Percentiles rank a stretch among this genome's conserved stretches.
Conservation (phyloP, 1,140 invertebrate genomes). For the Drosophila tani region DNA sequence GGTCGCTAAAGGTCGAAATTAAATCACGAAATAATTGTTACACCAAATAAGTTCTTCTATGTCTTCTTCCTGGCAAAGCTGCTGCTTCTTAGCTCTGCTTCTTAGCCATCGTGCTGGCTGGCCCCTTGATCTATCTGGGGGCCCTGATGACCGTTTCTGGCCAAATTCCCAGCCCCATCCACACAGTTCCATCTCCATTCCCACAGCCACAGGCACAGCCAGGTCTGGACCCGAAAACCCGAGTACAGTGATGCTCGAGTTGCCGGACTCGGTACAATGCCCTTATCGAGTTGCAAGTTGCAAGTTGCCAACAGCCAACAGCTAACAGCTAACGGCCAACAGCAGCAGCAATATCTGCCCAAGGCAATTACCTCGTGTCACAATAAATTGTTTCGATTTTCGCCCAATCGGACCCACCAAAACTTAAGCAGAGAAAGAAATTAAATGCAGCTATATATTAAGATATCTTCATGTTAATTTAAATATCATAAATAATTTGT, state of each 20-base stretch:
- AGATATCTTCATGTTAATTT: too few species aligned
- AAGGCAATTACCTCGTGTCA: slow-evolving; percentile 78
- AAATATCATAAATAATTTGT: too few species aligned
- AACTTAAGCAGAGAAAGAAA: neutral
- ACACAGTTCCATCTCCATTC: neutral
- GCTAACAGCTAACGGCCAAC: neutral
- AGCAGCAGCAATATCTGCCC: slow-evolving; percentile 52
- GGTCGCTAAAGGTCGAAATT: slow-evolving; percentile 84
- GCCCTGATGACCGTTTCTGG: slow-evolving; percentile 55
- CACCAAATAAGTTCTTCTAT: slow-evolving; percentile 80
- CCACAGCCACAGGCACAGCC: neutral
- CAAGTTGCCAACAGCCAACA: slow-evolving; percentile 18
- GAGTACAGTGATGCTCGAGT: slow-evolving; percentile 19
- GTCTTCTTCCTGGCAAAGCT: slow-evolving; percentile 22
- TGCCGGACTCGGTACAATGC: slow-evolving; percentile 50
- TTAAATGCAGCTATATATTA: neutral
- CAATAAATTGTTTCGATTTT: slow-evolving; percentile 78
- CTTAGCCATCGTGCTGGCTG: slow-evolving; percentile 41
- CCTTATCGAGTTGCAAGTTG: slow-evolving; percentile 51
- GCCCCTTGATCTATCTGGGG: slow-evolving; percentile 57
- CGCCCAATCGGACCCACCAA: slow-evolving; percentile 20
- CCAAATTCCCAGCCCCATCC: slow-evolving; percentile 15
- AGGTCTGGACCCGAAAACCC: slow-evolving; percentile 27
- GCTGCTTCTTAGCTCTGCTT: neutral
- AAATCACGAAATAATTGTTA: slow-evolving; percentile 84